These are phyloP conservation scores for Athalia rosae DNA, from an alignment of 2,888 invertebrate genomes.

Conservation along the genomic window DNA sequence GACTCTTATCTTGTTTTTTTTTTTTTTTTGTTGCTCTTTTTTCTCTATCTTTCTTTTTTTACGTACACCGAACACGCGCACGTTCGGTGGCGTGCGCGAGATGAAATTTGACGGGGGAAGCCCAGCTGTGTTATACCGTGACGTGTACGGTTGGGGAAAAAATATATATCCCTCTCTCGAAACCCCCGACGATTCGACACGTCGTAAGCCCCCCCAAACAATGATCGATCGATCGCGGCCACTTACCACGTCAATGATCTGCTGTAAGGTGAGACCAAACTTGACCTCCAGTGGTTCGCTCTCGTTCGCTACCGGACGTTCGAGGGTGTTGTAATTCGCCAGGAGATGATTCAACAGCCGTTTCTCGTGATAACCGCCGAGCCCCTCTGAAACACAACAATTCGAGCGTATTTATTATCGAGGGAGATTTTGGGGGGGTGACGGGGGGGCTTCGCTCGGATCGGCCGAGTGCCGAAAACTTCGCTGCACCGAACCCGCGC, in stretches of 20 bases:
- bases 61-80: background rate
- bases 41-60: background rate
- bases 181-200: background rate
- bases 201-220: background rate
- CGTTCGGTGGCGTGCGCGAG: no score
- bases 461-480: background rate
- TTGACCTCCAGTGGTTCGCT: slow-evolving; percentile 92
- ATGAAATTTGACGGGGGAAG: no score
- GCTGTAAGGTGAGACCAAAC: slow-evolving; percentile 93
- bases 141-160: background rate
- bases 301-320: slow-evolving; percentile 94
- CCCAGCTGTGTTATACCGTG: no score
- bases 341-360: slow-evolving; percentile 89
- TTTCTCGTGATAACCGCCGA: slow-evolving; percentile 93
- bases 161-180: background rate
- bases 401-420: background rate
- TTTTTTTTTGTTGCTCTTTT: background rate
- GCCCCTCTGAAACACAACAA: slow-evolving; percentile 81
- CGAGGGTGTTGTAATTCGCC: slow-evolving; percentile 89
- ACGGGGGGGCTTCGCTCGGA: no score
- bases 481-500: background rate
- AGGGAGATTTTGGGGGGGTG: no score
- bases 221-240: slow-evolving; percentile 45
- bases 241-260: slow-evolving; percentile 97
- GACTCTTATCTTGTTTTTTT: background rate